A percentile compares a stretch with the other conserved stretches of the same genome.
These are phyloP conservation scores for Morpho deidamia DNA, from an alignment of 2,888 invertebrate genomes.

Conservation along the genomic window DNA sequence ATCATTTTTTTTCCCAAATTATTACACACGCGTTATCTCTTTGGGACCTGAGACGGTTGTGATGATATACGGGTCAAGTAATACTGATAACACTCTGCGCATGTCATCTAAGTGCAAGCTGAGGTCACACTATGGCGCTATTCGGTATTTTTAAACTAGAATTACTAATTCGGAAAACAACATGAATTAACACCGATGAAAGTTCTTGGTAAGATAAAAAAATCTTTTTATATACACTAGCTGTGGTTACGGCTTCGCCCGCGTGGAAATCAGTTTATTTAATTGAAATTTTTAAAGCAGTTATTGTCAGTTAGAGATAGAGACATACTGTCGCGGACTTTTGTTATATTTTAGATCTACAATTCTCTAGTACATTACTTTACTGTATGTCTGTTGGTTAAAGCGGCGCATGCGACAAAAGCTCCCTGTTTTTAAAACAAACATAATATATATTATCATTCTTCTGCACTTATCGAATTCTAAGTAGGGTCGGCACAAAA, in stretches of 20 bases:
- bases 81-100: constrained; percentile 60
- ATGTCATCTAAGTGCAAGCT: constrained; percentile 32
- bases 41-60: constrained; percentile 34
- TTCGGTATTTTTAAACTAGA: constrained; percentile 4
- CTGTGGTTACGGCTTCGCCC: not conserved
- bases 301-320: too few species aligned
- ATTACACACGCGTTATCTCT: constrained; percentile 23
- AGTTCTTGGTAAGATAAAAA: too few species aligned
- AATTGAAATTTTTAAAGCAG: not conserved
- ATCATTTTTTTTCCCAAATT: constrained; percentile 1
- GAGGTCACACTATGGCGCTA: constrained; percentile 15
- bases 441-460: too few species aligned
- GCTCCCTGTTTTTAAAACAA: too few species aligned
- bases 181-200: too few species aligned
- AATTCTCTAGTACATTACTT: too few species aligned
- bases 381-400: too few species aligned
- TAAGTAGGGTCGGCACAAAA: too few species aligned
- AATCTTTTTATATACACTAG: not conserved
- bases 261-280: not conserved
- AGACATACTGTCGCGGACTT: too few species aligned
- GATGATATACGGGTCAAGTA: constrained; percentile 43
- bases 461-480: too few species aligned
- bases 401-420: too few species aligned
- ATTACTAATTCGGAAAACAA: not conserved
- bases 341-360: too few species aligned